A percentile compares a stretch with the other conserved stretches of the same genome.
Conservation (phyloP, 2,113 vertebrate species). For the Peromyscus polionotus region DNA sequence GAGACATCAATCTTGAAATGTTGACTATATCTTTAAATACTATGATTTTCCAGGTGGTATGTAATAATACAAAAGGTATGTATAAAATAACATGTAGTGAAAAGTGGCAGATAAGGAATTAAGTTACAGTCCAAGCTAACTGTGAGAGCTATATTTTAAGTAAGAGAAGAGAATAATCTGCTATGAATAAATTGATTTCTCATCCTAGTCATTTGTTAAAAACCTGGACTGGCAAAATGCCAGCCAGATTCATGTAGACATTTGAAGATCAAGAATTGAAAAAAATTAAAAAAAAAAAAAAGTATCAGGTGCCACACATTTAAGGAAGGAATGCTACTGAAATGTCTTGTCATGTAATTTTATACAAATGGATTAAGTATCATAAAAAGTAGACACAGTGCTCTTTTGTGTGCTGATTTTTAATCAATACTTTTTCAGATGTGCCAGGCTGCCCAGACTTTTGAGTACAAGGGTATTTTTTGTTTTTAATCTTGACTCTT, state of each 20-base stretch:
- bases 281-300: not conserved
- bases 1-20: slow-evolving; percentile 6
- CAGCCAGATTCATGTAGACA: slow-evolving; percentile 48
- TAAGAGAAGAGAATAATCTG: slow-evolving; percentile 32
- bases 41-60: not conserved
- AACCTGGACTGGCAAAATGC: slow-evolving; percentile 56
- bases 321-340: slow-evolving; percentile 36
- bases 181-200: slow-evolving; percentile 51
- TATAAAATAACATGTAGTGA: slow-evolving; percentile 57
- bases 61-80: slow-evolving; percentile 7
- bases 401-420: slow-evolving; percentile 69
- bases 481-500: slow-evolving; percentile 68
- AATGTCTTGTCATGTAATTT: slow-evolving; percentile 44
- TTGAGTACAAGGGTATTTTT: slow-evolving; percentile 56
- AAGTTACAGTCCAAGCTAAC: slow-evolving; percentile 8
- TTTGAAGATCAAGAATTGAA: slow-evolving; percentile 48
- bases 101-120: slow-evolving; percentile 36
- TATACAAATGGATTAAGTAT: slow-evolving; percentile 43
- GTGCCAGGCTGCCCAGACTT: slow-evolving; percentile 66
- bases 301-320: slow-evolving; percentile 43
- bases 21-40: slow-evolving; percentile 54
- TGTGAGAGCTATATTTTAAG: slow-evolving; percentile 44
- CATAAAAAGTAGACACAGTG: slow-evolving; percentile 26
- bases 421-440: slow-evolving; percentile 79
- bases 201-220: slow-evolving; percentile 51